Evolutionary conservation across 2,888 invertebrate genomes (phyloP), one percentile per base, ranked within the genome.

Genomic region (Caenorhabditis wallacei): DNA sequence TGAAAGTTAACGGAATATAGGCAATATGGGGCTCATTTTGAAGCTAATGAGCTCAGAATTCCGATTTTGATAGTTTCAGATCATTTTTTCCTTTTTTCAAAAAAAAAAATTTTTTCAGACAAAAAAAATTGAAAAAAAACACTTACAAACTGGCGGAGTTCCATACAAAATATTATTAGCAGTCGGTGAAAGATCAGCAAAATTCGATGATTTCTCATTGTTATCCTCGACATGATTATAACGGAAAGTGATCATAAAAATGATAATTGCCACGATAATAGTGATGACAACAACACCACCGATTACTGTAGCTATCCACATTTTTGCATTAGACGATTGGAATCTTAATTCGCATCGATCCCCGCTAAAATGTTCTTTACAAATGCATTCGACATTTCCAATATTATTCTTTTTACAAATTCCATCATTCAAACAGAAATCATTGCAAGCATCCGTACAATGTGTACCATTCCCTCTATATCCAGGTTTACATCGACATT

Each of bases 401-500:
- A 90, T 74, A 10, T 89, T 88, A 59, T 91, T 91, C 85, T 92
- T 92, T 75, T 90, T 89, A 79, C 92, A 92, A 16, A 88, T 84
- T 16, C 92, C 92, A 78, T 91, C 92, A 82, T 92, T 92, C 37
- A 92, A 78, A 70, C 92, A 92, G 87, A 84, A 91, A 82, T 91
- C 90, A 26, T 82, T 88, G 71, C 92, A 92, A 10, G 92, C 91
- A 64, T 92, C 92, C 88, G 84, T 85, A 64, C 92, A 92, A 69
- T 89, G 85, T 1, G 91, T 92, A 40, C 92, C 92, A 48, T 92
- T 92, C 48, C 96, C 96, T 92, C 96, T 96, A 93, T 95, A 97
- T 0, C 97, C 97, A 0, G 96, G 95, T 91, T 96, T 97, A 93
- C 97, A 97, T 92, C 96, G 95, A 92, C 97, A 97, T 90, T 95